Conservation (phyloP, 2,888 invertebrate species). For the Slavum lentiscoides region DNA sequence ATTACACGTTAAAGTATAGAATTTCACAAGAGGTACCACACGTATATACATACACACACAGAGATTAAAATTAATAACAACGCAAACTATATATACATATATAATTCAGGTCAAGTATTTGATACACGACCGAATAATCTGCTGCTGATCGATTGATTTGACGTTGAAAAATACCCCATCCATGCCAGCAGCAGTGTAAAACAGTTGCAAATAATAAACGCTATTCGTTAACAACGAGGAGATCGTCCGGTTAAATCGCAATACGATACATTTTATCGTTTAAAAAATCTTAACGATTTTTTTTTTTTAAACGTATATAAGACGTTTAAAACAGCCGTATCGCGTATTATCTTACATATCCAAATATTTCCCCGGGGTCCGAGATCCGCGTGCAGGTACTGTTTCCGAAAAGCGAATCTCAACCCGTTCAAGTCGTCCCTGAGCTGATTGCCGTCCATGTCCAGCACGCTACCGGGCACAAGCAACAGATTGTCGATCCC, state of each 20-base stretch:
- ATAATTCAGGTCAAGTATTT: constrained; percentile 17
- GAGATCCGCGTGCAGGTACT: constrained; percentile 62
- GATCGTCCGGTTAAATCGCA: no score
- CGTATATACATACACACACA: constrained; percentile 13
- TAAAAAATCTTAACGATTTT: no score
- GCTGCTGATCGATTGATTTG: background rate
- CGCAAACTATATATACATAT: no score
- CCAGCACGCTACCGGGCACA: constrained; percentile 64
- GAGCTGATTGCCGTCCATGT: constrained; percentile 64
- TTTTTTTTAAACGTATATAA: no score
- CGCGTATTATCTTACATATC: constrained; percentile 64
- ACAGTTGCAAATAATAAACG: no score
- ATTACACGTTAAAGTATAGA: background rate
- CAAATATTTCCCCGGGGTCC: constrained; percentile 66
- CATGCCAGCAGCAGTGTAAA: no score
- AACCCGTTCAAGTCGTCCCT: constrained; percentile 65
- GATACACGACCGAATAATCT: background rate
- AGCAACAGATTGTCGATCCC: constrained; percentile 65
- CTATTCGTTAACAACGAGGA: no score
- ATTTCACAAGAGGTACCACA: background rate
- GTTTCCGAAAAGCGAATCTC: constrained; percentile 62
- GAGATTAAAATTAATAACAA: background rate
- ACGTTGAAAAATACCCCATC: background rate
- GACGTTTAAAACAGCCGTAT: background rate
- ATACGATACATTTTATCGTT: no score